phyloP scores from a whole-genome alignment of 2,113 vertebrate genomes.

The Papio anubis region DNA sequence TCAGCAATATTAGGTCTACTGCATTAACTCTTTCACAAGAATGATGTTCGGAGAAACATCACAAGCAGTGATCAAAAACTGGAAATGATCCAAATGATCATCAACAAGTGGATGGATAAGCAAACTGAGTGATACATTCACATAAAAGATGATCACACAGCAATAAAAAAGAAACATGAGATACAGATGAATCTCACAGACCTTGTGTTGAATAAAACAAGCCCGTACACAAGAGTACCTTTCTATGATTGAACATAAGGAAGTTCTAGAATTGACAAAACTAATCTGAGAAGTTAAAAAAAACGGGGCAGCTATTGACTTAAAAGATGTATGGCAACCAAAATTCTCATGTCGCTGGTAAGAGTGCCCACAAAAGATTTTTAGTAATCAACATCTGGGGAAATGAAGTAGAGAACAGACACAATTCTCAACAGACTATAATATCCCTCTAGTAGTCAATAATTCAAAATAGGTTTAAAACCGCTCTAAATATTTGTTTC shows the following conservation, averaged over 20 bases:
- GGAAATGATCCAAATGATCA: background rate
- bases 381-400: background rate
- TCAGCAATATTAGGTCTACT: background rate
- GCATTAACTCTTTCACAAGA: background rate
- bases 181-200: background rate
- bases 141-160: background rate
- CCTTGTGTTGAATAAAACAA: background rate
- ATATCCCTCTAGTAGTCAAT: background rate
- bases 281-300: background rate
- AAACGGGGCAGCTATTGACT: background rate
- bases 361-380: background rate
- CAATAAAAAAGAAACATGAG: background rate
- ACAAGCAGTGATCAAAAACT: background rate
- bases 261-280: background rate
- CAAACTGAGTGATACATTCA: background rate
- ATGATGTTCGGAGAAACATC: background rate
- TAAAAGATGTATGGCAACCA: background rate
- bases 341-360: background rate
- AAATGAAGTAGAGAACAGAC: background rate
- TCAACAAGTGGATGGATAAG: background rate
- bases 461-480: background rate
- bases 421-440: background rate
- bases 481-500: background rate
- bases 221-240: background rate
- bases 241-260: background rate